Evolutionary conservation across 1,140 invertebrate genomes (phyloP).

Genomic region (Ceratitis capitata): DNA sequence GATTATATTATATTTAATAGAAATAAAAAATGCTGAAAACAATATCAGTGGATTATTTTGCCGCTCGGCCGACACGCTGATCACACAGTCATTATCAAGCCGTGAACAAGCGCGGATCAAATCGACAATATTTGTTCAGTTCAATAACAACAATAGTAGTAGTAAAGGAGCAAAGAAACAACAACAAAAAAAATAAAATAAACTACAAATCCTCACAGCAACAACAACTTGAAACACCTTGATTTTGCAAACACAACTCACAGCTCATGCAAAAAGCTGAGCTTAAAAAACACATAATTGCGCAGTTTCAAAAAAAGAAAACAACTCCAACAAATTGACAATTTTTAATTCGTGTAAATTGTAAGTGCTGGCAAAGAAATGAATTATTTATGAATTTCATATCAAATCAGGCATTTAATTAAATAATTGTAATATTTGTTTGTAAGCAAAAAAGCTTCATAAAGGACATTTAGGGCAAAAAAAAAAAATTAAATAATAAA

Average conservation of each 20-base stretch:
- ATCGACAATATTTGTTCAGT: background rate
- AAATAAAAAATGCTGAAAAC: constrained; percentile 19
- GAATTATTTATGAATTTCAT: background rate
- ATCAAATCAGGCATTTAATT: background rate
- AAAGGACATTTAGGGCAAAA: background rate
- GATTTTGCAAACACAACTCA: background rate
- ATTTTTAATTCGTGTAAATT: constrained; percentile 17
- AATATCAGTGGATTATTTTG: constrained; percentile 15
- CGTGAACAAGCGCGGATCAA: constrained; percentile 26
- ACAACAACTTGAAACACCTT: background rate
- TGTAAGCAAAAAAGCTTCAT: background rate
- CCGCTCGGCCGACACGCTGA: background rate
- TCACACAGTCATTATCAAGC: constrained; percentile 24
- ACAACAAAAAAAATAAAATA: background rate
- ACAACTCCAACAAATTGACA: background rate
- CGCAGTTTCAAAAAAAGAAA: too few relatives aligned
- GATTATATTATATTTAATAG: constrained; percentile 23
- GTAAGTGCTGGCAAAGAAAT: too few relatives aligned
- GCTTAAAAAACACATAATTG: background rate
- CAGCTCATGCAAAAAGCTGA: background rate
- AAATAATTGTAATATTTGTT: background rate
- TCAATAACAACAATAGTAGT: background rate
- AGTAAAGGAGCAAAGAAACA: background rate
- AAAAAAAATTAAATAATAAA: background rate
- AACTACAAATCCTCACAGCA: background rate